Conservation (phyloP, 1,140 invertebrate genomes). For the Battus philenor region DNA sequence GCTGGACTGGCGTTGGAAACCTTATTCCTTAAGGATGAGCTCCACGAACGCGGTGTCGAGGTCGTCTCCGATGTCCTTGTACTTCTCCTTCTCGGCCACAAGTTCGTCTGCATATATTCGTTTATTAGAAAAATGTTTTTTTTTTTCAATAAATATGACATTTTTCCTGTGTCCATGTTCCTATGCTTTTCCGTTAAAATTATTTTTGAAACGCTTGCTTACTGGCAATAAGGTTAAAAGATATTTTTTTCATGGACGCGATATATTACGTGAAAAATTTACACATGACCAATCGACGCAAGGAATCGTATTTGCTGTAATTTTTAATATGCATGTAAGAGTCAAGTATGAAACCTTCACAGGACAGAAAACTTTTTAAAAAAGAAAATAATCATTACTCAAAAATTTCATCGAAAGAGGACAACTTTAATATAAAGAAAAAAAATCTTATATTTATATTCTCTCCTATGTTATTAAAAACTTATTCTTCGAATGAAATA, state of each 20-base stretch:
- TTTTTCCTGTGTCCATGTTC: background rate
- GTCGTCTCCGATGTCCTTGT: slow-evolving; percentile 99
- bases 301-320: too few species aligned
- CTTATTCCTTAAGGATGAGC: slow-evolving; percentile 85
- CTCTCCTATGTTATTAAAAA: too few species aligned
- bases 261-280: background rate
- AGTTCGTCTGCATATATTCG: slow-evolving; percentile 92
- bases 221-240: slow-evolving; percentile 2
- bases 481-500: too few species aligned
- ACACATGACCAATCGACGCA: too few species aligned
- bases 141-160: background rate
- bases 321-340: too few species aligned
- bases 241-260: slow-evolving; percentile 3
- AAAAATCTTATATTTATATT: too few species aligned
- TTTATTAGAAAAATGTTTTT: slow-evolving; percentile 5
- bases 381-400: too few species aligned
- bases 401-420: too few species aligned
- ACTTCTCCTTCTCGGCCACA: slow-evolving; percentile 98
- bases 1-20: slow-evolving; percentile 20
- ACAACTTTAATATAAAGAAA: too few species aligned
- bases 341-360: too few species aligned
- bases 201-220: slow-evolving; percentile 2
- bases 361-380: too few species aligned
- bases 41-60: slow-evolving; percentile 98
- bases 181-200: too few species aligned